A percentile compares a stretch with the other conserved stretches of the same genome.
Evolutionary conservation across 2,113 vertebrate genomes (phyloP).

Genomic region (Lepisosteus oculatus): DNA sequence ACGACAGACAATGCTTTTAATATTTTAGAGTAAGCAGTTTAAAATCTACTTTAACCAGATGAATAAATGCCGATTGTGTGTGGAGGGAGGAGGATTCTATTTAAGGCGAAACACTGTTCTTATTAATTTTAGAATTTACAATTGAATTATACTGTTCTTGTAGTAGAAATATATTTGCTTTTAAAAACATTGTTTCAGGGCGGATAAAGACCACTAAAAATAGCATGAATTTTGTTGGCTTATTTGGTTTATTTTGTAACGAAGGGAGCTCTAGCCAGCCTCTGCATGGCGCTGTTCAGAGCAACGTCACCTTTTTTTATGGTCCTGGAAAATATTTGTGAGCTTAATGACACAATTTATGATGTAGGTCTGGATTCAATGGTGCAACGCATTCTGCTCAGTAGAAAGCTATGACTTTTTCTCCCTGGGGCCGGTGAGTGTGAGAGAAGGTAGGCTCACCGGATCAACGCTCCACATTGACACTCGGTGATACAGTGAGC

Average conservation of each 20-base stretch:
- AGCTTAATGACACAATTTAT: conserved; percentile 44
- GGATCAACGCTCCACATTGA: too few species aligned
- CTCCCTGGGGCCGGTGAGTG: too few species aligned
- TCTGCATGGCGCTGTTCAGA: conserved; percentile 26
- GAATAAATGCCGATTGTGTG: background rate
- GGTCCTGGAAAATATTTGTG: conserved; percentile 43
- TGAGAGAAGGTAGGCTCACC: too few species aligned
- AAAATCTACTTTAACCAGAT: background rate
- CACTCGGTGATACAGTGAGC: too few species aligned
- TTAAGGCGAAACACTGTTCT: conserved; percentile 7
- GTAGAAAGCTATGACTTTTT: conserved; percentile 33
- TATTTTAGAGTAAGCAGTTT: too few species aligned
- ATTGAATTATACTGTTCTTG: background rate
- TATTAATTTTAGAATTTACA: conserved; percentile 18
- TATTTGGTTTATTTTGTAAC: conserved; percentile 15
- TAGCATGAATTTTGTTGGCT: conserved; percentile 42
- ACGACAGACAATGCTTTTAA: too few species aligned
- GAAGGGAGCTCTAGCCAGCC: conserved; percentile 17
- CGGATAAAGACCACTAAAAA: conserved; percentile 38
- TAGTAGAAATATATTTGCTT: too few species aligned
- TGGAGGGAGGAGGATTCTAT: background rate
- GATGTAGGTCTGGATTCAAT: conserved; percentile 44
- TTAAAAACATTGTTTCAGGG: conserved; percentile 25
- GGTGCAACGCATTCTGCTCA: conserved; percentile 22
- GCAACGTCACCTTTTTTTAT: conserved; percentile 30